Conservation (phyloP, 2,797 vertebrate genomes). For the Eurystomus glaucurus region DNA sequence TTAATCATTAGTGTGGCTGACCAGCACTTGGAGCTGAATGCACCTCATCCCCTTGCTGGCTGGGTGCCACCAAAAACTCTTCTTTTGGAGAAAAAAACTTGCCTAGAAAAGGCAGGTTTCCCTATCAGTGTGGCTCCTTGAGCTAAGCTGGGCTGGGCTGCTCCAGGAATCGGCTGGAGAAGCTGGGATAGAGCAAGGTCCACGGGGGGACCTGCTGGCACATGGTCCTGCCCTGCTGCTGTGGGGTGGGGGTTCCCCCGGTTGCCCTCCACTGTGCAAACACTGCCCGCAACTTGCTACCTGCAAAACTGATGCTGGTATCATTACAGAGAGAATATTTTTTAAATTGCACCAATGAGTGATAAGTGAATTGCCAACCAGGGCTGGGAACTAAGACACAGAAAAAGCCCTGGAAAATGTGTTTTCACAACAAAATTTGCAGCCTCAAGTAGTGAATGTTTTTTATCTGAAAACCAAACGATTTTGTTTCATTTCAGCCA, state of each 20-base stretch:
- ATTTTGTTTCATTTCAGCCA: background rate
- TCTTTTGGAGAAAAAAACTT: rapidly evolving
- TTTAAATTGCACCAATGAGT: background rate
- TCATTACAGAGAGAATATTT: background rate
- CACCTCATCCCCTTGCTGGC: rapidly evolving
- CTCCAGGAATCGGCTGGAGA: background rate
- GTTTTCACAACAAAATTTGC: background rate
- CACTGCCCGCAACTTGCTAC: background rate
- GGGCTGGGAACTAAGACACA: background rate
- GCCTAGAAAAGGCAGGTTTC: background rate
- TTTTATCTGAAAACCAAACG: background rate
- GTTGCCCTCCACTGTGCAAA: rapidly evolving
- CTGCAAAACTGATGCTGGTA: background rate
- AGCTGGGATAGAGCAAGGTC: rapidly evolving
- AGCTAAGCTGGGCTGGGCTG: background rate
- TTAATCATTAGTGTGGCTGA: background rate
- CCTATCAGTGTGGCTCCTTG: rapidly evolving
- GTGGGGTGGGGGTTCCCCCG: rapidly evolving
- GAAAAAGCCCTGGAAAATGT: background rate
- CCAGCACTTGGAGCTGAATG: rapidly evolving
- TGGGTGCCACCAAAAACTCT: background rate
- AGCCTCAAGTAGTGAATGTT: background rate
- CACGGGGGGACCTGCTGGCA: rapidly evolving
- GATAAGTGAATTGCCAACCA: background rate
- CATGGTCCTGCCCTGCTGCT: background rate